Evolutionary conservation across 2,888 invertebrate species (phyloP).

Genomic region (Malthinus flaveolus): DNA sequence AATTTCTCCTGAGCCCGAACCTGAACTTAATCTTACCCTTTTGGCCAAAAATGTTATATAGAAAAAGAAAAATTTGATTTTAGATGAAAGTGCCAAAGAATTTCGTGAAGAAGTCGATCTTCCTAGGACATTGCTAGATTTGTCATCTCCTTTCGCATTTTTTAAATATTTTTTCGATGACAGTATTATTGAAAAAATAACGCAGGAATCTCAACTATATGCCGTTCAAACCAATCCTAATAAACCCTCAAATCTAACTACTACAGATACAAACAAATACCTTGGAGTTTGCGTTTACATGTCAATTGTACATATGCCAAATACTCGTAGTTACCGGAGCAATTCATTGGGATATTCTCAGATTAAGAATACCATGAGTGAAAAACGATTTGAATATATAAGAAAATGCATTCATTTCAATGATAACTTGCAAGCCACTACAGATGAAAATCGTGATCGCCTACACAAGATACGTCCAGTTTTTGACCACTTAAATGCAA

Average conservation of each 20-base stretch:
- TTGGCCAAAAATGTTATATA: background rate
- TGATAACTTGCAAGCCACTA: slow-evolving; percentile 27
- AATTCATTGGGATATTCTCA: slow-evolving; percentile 27
- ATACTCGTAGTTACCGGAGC: slow-evolving; percentile 35
- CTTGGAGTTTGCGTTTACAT: slow-evolving; percentile 34
- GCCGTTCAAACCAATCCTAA: slow-evolving; percentile 17
- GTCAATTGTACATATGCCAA: slow-evolving; percentile 31
- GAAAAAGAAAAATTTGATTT: background rate
- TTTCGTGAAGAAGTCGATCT: slow-evolving; percentile 12
- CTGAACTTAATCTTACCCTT: too few species aligned
- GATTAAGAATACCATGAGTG: slow-evolving; percentile 35
- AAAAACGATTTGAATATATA: slow-evolving; percentile 37
- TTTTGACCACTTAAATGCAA: slow-evolving; percentile 25
- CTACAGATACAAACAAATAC: slow-evolving; percentile 19
- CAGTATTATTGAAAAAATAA: slow-evolving; percentile 17
- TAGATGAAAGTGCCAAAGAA: slow-evolving; percentile 9
- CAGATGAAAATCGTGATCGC: slow-evolving; percentile 26
- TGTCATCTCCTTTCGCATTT: slow-evolving; percentile 21
- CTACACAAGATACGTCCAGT: slow-evolving; percentile 34
- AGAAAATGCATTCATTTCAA: slow-evolving; percentile 34
- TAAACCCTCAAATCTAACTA: slow-evolving; percentile 6
- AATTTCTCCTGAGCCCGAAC: too few species aligned
- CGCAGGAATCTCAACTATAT: slow-evolving; percentile 19
- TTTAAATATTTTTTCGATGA: slow-evolving; percentile 25
- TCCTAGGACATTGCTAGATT: slow-evolving; percentile 12